Evolutionary conservation across 2,888 invertebrate genomes (phyloP).

Genomic region (Drosophila tanythrix): DNA sequence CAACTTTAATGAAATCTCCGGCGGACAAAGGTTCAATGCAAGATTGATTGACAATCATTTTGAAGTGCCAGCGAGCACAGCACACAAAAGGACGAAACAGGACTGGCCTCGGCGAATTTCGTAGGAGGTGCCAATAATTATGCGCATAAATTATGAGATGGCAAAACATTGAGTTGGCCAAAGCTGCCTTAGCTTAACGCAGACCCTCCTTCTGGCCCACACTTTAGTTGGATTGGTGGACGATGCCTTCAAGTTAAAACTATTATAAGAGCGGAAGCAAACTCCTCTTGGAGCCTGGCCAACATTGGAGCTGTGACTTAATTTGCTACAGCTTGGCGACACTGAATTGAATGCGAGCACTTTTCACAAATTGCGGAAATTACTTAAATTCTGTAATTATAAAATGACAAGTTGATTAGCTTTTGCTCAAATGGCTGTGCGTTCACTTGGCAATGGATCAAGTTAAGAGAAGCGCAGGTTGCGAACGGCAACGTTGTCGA

Average conservation of each 20-base stretch:
- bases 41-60: conserved; percentile 77
- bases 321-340: conserved; percentile 22
- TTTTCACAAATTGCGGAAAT: conserved; percentile 62
- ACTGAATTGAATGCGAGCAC: conserved; percentile 27
- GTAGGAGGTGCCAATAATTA: conserved; percentile 67
- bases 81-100: conserved; percentile 3
- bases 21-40: conserved; percentile 76
- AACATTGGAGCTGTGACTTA: not conserved
- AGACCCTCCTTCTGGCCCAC: conserved; percentile 9
- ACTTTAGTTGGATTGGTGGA: conserved; percentile 6
- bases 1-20: conserved; percentile 74
- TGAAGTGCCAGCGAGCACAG: conserved; percentile 56
- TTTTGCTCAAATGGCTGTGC: conserved; percentile 36
- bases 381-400: conserved; percentile 73
- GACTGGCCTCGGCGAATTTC: not conserved
- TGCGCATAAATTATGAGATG: conserved; percentile 73
- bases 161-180: conserved; percentile 36
- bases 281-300: conserved; percentile 1
- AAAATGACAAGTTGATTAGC: conserved; percentile 68
- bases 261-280: conserved; percentile 16
- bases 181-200: conserved; percentile 36
- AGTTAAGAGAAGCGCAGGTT: not conserved
- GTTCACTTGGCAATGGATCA: conserved; percentile 11
- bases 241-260: conserved; percentile 36
- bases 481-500: conserved; percentile 51